Base-by-base conservation (phyloP, 1,140 invertebrate species). In the Maconellicoccus hirsutus region DNA sequence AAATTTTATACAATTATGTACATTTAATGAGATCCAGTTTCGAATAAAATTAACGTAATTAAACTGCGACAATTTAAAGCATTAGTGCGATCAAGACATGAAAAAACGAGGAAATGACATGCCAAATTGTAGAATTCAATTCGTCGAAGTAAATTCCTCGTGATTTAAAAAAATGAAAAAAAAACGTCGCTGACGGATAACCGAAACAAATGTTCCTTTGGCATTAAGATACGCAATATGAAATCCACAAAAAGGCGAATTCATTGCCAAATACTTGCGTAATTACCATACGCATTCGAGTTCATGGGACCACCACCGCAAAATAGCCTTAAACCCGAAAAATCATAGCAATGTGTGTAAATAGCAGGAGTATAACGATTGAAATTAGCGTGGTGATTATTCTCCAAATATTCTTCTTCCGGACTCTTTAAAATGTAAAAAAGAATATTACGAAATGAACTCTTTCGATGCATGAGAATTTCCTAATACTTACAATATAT, bases 341-440 rank as follows among this genome's bases (percentile, higher is more conserved):
- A 85, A 80, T 98, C 94, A 79, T 96, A 97, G 79, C 92, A 94
- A 78, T 98, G 95, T 0, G 94, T 96, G 78, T 98, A 98, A 76
- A 97, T 94, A 16, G 94, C 94, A 61, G 94, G 92, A 21, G 90
- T 89, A 78, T 94, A 92, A 79, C 92, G 92, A 0, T 89, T 86
- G 75, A 91, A 89, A 80, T 90, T 89, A 75, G 89, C 86, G 42
- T 89, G 88, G 33, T 71, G 72, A 73, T 59, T 59, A 66, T 92
- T 89, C 73, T 87, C 84, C 29, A 78, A 76, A 63, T 81, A 84
- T 75, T 93, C 90, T 77, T 93, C 90, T 76, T 92, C 89, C 0
- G 89, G 89, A 80, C 90, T 91, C 89, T 91, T 77, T 74, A 77
- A 78, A 72, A 71, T n/a, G n/a, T n/a, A 74, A 74, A 72, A 72